Percentiles rank a stretch among this genome's conserved stretches.
Conservation (phyloP, 1,140 invertebrate genomes). For the Pomacea maculata region DNA sequence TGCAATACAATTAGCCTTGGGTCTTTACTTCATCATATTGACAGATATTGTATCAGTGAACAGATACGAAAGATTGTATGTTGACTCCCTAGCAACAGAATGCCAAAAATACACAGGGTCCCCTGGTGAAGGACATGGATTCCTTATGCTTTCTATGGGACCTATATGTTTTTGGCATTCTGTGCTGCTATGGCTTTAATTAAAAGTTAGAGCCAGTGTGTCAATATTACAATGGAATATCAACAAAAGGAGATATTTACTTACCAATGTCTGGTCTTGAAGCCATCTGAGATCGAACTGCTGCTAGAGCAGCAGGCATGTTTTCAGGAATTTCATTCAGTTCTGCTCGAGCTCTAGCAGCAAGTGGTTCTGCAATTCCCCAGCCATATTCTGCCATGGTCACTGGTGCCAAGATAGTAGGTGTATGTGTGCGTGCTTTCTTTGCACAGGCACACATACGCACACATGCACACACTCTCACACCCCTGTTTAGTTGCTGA, state of each 20-base stretch:
- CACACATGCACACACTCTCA: not conserved
- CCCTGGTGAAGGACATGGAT: too few relatives aligned
- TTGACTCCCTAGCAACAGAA: too few relatives aligned
- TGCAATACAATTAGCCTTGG: too few relatives aligned
- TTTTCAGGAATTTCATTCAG: constrained; percentile 54
- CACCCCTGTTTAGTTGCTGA: too few relatives aligned
- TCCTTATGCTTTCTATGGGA: too few relatives aligned
- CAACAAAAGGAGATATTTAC: constrained; percentile 30
- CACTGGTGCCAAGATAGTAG: not conserved
- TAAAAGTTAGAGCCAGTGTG: too few relatives aligned
- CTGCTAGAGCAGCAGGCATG: constrained; percentile 64
- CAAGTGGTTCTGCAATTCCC: constrained; percentile 52
- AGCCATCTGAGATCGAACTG: constrained; percentile 68
- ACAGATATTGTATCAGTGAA: too few relatives aligned
- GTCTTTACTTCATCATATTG: too few relatives aligned
- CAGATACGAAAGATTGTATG: too few relatives aligned
- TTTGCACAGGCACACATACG: constrained; percentile 1
- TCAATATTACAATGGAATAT: not conserved
- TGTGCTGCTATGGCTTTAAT: too few relatives aligned
- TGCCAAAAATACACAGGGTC: too few relatives aligned
- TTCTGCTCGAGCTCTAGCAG: constrained; percentile 50
- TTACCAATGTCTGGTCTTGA: constrained; percentile 70
- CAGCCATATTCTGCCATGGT: constrained; percentile 61
- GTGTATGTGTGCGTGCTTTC: constrained; percentile 7
- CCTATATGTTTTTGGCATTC: too few relatives aligned